phyloP scores from a whole-genome alignment of 2,113 vertebrate genomes.

The Manacus vitellinus region DNA sequence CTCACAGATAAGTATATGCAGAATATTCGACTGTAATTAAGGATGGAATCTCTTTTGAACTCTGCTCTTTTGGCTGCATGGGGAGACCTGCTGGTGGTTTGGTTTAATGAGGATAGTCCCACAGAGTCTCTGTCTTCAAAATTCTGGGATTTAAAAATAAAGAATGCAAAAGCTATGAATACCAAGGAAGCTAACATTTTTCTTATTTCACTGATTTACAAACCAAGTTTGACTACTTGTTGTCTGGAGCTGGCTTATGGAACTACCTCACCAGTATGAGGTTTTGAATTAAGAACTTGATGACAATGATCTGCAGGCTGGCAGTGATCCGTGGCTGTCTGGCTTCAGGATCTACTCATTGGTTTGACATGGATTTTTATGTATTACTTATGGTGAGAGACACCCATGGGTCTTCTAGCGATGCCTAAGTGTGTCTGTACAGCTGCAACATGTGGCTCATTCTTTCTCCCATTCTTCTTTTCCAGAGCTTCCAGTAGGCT shows the following conservation, averaged over 20 bases:
- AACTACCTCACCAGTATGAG: background rate
- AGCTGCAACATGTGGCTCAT: background rate
- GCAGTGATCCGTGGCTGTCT: background rate
- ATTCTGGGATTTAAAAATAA: background rate
- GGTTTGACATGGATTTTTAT: background rate
- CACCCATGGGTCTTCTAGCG: background rate
- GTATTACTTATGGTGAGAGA: background rate
- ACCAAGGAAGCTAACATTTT: background rate
- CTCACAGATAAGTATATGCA: background rate
- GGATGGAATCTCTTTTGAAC: background rate
- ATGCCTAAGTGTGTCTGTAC: background rate
- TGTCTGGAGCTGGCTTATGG: background rate
- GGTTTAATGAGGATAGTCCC: background rate
- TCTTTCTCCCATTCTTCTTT: background rate
- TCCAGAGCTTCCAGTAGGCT: background rate
- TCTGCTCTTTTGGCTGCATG: background rate
- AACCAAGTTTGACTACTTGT: background rate
- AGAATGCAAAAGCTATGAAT: background rate
- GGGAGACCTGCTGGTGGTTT: slow-evolving; percentile 18
- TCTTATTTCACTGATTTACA: background rate
- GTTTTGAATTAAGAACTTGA: background rate
- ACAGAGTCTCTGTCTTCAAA: slow-evolving; percentile 12
- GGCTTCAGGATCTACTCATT: background rate
- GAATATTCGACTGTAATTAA: background rate
- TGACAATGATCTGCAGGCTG: background rate